Evolutionary conservation across 2,113 vertebrate genomes (phyloP), one percentile per base, ranked within the genome.

Genomic region (Erinaceus europaeus): DNA sequence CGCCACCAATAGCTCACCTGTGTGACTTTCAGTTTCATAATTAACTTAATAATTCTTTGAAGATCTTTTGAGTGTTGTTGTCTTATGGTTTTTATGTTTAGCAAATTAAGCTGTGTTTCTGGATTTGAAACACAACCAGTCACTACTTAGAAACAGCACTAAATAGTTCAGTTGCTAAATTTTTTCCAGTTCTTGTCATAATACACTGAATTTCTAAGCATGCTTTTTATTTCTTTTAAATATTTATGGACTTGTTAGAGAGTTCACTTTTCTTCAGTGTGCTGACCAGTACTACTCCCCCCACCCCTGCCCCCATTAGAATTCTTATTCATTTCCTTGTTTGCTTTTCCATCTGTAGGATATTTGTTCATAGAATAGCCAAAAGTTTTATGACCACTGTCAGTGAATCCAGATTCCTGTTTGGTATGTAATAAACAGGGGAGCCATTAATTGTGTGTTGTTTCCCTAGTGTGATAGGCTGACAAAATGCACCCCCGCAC

Each of bases 161-260:
- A 76, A 10, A 23, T 55, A 1, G 1, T 82, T 92, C 36, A 53
- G 46, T n/a, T 77, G 25, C 59, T 91, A 10, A 13, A 78, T 7
- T n/a, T 81, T 73, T 82, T 48, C 23, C 55, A 88, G 27, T 80
- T 93, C 55, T 65, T 94, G 29, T 53, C 21, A 87, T 77, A 72
- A 53, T 84, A 1, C 0, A 82, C 38, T 76, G 52, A 53, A 40
- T 79, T 0, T 0, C 9, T 74, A 34, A 88, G 1, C 0, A 11
- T 10, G 2, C n/a, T 93, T 92, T 87, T 89, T 64, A 42, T 46
- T 91, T 32, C 15, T 1, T 6, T 76, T 75, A 20, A 52, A 18
- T 68, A 61, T 76, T 50, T 59, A 52, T 42, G 20, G 72, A 74
- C 46, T 79, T 59, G 21, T 25, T 69, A 74, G 21, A 69, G 46